These are phyloP conservation scores for Gymnobelideus leadbeateri DNA, from an alignment of 2,113 vertebrate genomes.

Conservation along the genomic window DNA sequence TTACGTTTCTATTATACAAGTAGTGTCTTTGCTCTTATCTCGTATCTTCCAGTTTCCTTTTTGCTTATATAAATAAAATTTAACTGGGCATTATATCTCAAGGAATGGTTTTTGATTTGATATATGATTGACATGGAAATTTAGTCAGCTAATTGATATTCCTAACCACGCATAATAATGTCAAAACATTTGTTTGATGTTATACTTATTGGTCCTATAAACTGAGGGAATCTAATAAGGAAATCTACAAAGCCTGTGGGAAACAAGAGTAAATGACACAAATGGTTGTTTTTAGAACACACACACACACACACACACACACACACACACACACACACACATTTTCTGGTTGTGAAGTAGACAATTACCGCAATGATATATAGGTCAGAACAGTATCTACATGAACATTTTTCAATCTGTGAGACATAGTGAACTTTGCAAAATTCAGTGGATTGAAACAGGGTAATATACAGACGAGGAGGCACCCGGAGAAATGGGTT, in stretches of 20 bases:
- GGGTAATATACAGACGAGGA: neutral
- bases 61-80: no score
- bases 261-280: neutral
- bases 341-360: neutral
- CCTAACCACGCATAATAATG: neutral
- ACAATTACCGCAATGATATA: no score
- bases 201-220: neutral
- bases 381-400: neutral
- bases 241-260: neutral
- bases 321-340: no score
- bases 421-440: neutral
- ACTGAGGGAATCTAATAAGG: neutral
- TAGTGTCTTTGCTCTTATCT: no score
- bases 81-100: no score
- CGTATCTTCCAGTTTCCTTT: no score
- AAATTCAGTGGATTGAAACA: neutral
- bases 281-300: neutral
- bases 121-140: no score
- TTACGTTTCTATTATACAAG: no score
- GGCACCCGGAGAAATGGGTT: no score
- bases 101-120: no score
- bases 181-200: neutral
- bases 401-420: neutral
- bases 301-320: no score
- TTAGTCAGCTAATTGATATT: neutral